Conservation (phyloP, 2,113 vertebrate species). For the Aplodontia rufa region DNA sequence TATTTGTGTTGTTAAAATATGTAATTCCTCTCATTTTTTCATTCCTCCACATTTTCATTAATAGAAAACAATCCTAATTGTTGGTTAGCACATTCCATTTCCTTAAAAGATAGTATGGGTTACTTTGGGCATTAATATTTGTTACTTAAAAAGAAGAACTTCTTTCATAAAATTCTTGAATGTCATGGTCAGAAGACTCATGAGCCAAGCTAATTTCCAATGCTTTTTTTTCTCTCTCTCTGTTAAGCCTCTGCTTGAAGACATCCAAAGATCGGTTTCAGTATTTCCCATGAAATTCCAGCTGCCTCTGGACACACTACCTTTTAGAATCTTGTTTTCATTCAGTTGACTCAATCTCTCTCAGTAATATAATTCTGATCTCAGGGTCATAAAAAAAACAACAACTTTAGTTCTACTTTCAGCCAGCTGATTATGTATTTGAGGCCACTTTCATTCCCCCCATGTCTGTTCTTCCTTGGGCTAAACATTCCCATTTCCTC, state of each 20-base stretch:
- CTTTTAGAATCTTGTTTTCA: slow-evolving; percentile 46
- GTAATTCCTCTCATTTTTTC: slow-evolving; percentile 18
- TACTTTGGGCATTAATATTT: slow-evolving; percentile 10
- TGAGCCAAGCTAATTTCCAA: slow-evolving; percentile 33
- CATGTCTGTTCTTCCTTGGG: slow-evolving; percentile 49
- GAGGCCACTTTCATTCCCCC: slow-evolving; percentile 60
- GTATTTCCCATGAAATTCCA: slow-evolving; percentile 47
- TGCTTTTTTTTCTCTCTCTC: neutral
- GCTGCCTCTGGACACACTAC: neutral
- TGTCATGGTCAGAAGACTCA: neutral
- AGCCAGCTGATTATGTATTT: slow-evolving; percentile 36
- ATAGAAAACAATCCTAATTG: slow-evolving; percentile 45
- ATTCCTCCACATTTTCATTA: slow-evolving; percentile 37
- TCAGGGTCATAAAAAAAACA: slow-evolving; percentile 51
- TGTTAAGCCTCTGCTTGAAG: slow-evolving; percentile 28
- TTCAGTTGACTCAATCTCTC: slow-evolving; percentile 20
- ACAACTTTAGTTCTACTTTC: slow-evolving; percentile 31
- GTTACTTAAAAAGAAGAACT: slow-evolving; percentile 49
- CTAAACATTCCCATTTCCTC: slow-evolving; percentile 62
- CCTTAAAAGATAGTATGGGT: neutral
- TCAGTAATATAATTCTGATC: slow-evolving; percentile 40
- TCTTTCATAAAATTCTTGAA: slow-evolving; percentile 35
- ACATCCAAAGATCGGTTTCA: slow-evolving; percentile 9
- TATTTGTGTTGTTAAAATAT: slow-evolving; percentile 35
- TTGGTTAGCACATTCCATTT: slow-evolving; percentile 15